Evolutionary conservation across 2,113 vertebrate genomes (phyloP).

Genomic region (Pampusana beccarii): DNA sequence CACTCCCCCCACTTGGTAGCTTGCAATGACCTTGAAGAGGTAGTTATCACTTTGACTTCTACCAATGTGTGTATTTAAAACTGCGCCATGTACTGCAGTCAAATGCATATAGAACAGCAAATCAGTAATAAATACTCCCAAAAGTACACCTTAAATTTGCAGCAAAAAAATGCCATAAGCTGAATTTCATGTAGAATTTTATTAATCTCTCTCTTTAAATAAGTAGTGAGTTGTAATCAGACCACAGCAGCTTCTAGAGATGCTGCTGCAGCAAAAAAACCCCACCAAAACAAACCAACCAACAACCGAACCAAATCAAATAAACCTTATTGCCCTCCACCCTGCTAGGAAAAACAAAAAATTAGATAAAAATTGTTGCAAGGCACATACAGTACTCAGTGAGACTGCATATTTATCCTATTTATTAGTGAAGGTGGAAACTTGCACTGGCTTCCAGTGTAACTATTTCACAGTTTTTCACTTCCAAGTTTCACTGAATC

Average conservation of each 20-base stretch:
- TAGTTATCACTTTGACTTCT: not conserved
- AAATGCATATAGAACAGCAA: not conserved
- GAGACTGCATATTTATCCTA: not conserved
- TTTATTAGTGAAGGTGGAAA: not conserved
- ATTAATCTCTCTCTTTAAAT: not conserved
- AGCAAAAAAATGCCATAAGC: not conserved
- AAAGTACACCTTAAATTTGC: not conserved
- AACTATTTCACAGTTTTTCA: not conserved
- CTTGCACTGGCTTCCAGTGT: not conserved
- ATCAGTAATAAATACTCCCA: not conserved
- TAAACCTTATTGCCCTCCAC: not conserved
- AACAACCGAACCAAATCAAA: not conserved
- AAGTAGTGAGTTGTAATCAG: not conserved
- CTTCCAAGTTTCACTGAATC: not conserved
- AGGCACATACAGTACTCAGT: not conserved
- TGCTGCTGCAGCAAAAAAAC: not conserved
- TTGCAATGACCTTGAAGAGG: not conserved
- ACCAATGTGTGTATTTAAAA: rapidly evolving
- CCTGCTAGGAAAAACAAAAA: not conserved
- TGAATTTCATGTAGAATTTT: not conserved
- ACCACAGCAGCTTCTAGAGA: not conserved
- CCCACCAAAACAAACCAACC: not conserved
- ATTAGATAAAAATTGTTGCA: not conserved
- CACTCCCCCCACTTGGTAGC: not conserved
- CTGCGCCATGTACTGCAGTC: not conserved